A percentile compares a stretch with the other conserved stretches of the same genome.
phyloP scores from a whole-genome alignment of 2,888 invertebrate genomes.

The Chaetogeoica ovagalla region DNA sequence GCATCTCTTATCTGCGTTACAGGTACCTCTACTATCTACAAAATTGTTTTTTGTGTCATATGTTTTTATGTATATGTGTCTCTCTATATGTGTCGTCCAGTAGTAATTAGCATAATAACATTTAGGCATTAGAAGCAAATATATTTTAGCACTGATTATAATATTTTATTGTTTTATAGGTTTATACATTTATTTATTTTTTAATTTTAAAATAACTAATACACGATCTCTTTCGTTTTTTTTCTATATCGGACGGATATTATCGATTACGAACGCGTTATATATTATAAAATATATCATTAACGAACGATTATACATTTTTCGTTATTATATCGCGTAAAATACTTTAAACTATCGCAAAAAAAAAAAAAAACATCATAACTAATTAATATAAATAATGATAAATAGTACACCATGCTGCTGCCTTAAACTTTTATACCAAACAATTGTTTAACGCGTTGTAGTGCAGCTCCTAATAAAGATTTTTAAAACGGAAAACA shows the following conservation, averaged over 20 bases:
- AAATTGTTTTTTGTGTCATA: too few relatives aligned
- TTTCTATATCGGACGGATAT: background rate
- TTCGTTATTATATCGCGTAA: too few relatives aligned
- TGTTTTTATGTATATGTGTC: background rate
- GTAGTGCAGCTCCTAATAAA: background rate
- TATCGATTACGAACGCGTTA: background rate
- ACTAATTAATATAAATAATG: background rate
- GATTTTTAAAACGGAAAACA: background rate
- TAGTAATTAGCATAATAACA: slow-evolving; percentile 45
- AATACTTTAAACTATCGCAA: too few relatives aligned
- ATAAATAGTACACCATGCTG: slow-evolving; percentile 34
- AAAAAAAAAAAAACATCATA: too few relatives aligned
- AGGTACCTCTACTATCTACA: too few relatives aligned
- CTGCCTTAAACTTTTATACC: slow-evolving; percentile 43
- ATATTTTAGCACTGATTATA: slow-evolving; percentile 47
- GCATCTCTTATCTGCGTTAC: too few relatives aligned
- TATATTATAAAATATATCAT: background rate
- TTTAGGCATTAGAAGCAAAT: slow-evolving; percentile 52
- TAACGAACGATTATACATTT: too few relatives aligned
- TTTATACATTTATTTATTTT: background rate
- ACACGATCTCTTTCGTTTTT: background rate
- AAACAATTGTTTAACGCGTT: slow-evolving; percentile 31
- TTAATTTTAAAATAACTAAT: background rate
- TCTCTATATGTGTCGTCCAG: slow-evolving; percentile 46
- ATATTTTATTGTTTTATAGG: slow-evolving; percentile 26